Evolutionary conservation across 2,797 vertebrate species (phyloP), one percentile per base, ranked within the genome.

Genomic region (Peromyscus attwateri): DNA sequence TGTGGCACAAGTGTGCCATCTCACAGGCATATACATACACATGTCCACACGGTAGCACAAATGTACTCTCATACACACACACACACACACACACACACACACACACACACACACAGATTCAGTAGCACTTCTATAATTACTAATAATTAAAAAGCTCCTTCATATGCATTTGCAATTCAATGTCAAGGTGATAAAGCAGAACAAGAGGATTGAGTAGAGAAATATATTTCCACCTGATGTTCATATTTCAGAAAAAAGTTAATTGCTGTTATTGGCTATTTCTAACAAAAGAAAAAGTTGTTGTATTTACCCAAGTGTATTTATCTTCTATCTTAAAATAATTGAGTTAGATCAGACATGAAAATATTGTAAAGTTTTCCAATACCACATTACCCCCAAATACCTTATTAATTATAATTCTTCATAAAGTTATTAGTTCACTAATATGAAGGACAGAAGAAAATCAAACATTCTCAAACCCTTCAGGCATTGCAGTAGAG

Each of bases 291-390:
- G 75, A 81, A 23, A 80, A 62, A 9, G 10, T 27, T 70, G 46
- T 43, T 66, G 46, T 93, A 52, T 23, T 85, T 60, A 43, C 34
- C 3, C 29, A 80, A 75, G 2, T 64, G 0, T 46, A n/a, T 92
- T 89, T 83, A 43, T 66, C 83, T 89, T 82, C 68, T 80, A 10
- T 37, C 68, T 97, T 79, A 91, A 93, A 91, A 90, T 88, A 27
- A 94, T 75, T 75, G 49, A 23, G 8, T 64, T 89, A 37, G 60
- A 89, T 49, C n/a, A 81, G 80, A 71, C 25, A 62, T 52, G 12
- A 21, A 82, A 92, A 85, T 81, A 80, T 31, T 46, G 27, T 91
- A n/a, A 94, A 81, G 1, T 71, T 97, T 57, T 91, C 40, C 5
- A 82, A 87, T 92, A 68, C 12, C 1, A 3, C 2, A 16, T 25